These are phyloP conservation scores for Mythimna loreyi DNA, from an alignment of 2,888 invertebrate genomes.

Conservation along the genomic window DNA sequence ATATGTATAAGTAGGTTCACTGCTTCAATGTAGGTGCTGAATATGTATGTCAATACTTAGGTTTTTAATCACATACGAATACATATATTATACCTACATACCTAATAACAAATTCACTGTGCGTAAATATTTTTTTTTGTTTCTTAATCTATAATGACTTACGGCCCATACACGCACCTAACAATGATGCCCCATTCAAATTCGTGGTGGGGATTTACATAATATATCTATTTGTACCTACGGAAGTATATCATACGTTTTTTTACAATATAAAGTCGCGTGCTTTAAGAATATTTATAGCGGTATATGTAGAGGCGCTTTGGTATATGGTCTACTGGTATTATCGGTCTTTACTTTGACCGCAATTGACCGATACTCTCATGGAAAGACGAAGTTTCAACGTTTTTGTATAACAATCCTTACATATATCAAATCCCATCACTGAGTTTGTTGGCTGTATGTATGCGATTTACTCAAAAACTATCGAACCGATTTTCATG, in stretches of 20 bases:
- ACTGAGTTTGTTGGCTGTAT: too few relatives aligned
- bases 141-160: neutral
- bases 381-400: too few relatives aligned
- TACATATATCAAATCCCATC: too few relatives aligned
- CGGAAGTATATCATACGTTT: conserved; percentile 14
- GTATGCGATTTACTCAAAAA: too few relatives aligned
- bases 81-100: neutral
- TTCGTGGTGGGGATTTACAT: conserved; percentile 31
- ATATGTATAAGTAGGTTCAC: neutral
- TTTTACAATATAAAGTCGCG: conserved; percentile 16
- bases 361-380: neutral
- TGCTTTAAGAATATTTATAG: conserved; percentile 41
- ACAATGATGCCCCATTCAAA: conserved; percentile 7
- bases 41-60: conserved; percentile 18
- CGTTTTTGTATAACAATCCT: too few relatives aligned
- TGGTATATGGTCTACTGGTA: neutral
- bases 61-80: neutral
- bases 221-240: conserved; percentile 42
- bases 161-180: conserved; percentile 7
- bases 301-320: conserved; percentile 3
- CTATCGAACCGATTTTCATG: too few relatives aligned
- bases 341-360: neutral
- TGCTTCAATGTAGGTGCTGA: conserved; percentile 2
- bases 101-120: conserved; percentile 14
- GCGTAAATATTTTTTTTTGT: conserved; percentile 37